Evolutionary conservation across 2,113 vertebrate species (phyloP), one percentile per base, ranked within the genome.

Genomic region (Lasiurus cinereus): DNA sequence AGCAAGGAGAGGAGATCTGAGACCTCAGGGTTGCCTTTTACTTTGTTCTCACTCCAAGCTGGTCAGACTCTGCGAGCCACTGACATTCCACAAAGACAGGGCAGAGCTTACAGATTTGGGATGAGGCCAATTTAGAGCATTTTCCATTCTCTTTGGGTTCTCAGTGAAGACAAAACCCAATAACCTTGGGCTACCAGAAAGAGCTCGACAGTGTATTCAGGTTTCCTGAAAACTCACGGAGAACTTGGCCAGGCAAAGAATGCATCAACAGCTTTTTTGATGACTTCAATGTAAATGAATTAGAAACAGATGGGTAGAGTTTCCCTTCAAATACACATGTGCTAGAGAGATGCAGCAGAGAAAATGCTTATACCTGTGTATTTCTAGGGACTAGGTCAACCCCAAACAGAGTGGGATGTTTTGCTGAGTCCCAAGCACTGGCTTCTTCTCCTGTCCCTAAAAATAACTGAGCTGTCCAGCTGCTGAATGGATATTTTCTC

Each of bases 381-480:
- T 97, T 97, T 96, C 90, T 89, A 89, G 70, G 56, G 74, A 66
- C 73, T 88, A 70, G 96, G 96, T 94, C 96, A 95, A 91, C 92
- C 76, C 90, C 92, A 96, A 94, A 95, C 84, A 86, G 36, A 94
- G 82, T 82, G 18, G 85, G 50, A 66, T 93, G 33, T 97, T 96
- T 96, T 94, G 92, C 96, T 97, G 97, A 97, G 85, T 97, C 74
- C 94, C 96, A 92, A 92, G 96, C 69, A 50, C 83, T 88, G 88
- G 69, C 85, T 88, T 92, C 48, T 96, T 74, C 90, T 94, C 76
- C 67, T 85, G 80, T 88, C 77, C 96, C 94, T 97, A 96, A 97
- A 97, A 97, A 97, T 97, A 97, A 96, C 97, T 92, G 52, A 94
- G 84, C 92, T 95, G 84, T 94, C 96, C 97, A 97, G 94, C 95